These are phyloP conservation scores for Anadara kagoshimensis DNA, from an alignment of 1,140 invertebrate genomes.

Conservation along the genomic window DNA sequence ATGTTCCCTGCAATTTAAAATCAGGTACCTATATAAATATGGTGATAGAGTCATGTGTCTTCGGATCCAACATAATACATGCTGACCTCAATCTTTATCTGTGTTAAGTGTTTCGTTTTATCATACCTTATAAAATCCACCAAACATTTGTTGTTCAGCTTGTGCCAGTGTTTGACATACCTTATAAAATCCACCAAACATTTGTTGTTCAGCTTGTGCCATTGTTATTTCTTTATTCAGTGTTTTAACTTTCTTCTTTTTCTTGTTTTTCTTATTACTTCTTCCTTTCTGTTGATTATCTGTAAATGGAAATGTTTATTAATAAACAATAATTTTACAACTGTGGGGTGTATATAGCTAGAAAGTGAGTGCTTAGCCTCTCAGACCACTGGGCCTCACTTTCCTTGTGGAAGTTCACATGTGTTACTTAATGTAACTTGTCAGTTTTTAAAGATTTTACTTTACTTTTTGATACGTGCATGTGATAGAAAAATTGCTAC, in stretches of 20 bases:
- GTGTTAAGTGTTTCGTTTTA: no score
- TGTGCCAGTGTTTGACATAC: constrained; percentile 76
- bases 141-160: no score
- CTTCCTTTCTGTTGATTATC: constrained; percentile 64
- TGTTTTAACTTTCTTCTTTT: constrained; percentile 82
- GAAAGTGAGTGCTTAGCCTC: no score
- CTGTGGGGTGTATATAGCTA: no score
- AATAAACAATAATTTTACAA: no score
- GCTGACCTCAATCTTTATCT: not conserved
- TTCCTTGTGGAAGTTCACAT: no score
- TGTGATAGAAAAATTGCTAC: no score
- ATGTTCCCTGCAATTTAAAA: not conserved
- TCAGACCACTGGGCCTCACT: no score
- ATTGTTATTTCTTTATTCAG: constrained; percentile 88
- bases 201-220: constrained; percentile 92
- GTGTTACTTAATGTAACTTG: no score
- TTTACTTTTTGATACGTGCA: no score
- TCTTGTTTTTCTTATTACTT: constrained; percentile 71
- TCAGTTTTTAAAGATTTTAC: no score
- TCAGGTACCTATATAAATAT: not conserved
- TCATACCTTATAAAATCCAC: no score
- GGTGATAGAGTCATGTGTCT: not conserved
- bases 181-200: constrained; percentile 97
- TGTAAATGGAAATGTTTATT: constrained; percentile 14
- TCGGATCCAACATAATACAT: not conserved